Base-by-base conservation (phyloP, 2,113 vertebrate genomes). In the Crypturellus undulatus region DNA sequence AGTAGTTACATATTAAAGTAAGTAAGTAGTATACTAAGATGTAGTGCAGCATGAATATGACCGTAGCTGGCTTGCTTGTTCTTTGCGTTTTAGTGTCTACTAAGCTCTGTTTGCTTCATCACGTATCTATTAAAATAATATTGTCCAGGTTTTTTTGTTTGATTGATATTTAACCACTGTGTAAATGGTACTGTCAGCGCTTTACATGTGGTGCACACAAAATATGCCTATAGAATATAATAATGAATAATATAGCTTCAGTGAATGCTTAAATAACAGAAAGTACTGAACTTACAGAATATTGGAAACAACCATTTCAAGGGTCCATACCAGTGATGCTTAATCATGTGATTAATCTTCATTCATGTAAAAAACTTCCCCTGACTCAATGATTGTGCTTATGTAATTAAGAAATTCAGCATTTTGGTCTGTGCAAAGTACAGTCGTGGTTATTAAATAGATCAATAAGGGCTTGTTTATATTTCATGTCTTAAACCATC, bases 271-370 rank as follows among this genome's bases (percentile, higher is more conserved):
- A 49, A 49, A 75, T 96, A 84, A 91, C 28, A 84, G 64, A 78
- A 64, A 49, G 71, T 40, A 75, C 52, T 87, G 89, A 56, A 84
- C 94, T 95, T 96, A 75, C 95, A 69, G 95, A 93, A 96, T 89
- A 68, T 70, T 97, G 95, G 96, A 97, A 97, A 96, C 86, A 96
- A 95, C 94, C 94, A 40, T 89, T 79, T 92, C 56, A 81, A 71
- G 63, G 25, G 73, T 79, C 54, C 3, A 0, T 81, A 34, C 65
- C 4, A 2, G 36, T 78, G 56, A 71, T 71, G 75, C 70, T 76
- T 89, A 63, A 73, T 95, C 91, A 90, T 91, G 79, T 95, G 95
- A 80, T 84, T 49, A 82, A 22, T 49, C 63, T 89, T 89, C 49
- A 73, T 62, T 90, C 6, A 9, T 78, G 77, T 84, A 69, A 94